Percentiles rank a stretch among this genome's conserved stretches.
Evolutionary conservation across 1,140 invertebrate genomes (phyloP).

Genomic region (Drosophila melanica): DNA sequence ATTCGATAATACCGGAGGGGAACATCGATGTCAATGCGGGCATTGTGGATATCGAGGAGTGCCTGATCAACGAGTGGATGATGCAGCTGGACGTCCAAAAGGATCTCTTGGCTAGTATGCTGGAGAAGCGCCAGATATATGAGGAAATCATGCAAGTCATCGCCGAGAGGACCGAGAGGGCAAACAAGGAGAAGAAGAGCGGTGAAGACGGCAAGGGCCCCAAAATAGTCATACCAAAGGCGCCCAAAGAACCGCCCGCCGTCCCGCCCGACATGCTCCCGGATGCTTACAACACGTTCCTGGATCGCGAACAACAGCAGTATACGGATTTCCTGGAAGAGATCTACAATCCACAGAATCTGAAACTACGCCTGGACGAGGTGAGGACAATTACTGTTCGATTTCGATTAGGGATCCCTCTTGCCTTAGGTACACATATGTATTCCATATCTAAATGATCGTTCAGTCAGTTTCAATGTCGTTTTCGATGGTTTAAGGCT

Average conservation of each 20-base stretch:
- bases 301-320: slow-evolving; percentile 55
- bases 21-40: slow-evolving; percentile 53
- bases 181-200: slow-evolving; percentile 25
- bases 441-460: neutral
- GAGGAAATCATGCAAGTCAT: slow-evolving; percentile 56
- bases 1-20: slow-evolving; percentile 6
- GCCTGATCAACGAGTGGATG: slow-evolving; percentile 61
- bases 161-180: slow-evolving; percentile 33
- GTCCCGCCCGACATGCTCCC: slow-evolving; percentile 50
- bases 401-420: too few species aligned
- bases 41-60: slow-evolving; percentile 52
- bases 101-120: slow-evolving; percentile 41
- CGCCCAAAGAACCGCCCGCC: slow-evolving; percentile 41
- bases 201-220: neutral
- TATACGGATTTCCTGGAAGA: slow-evolving; percentile 54
- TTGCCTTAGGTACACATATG: neutral
- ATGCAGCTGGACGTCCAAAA: slow-evolving; percentile 55
- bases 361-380: slow-evolving; percentile 49
- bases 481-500: too few species aligned
- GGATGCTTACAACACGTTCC: slow-evolving; percentile 45
- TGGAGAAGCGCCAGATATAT: slow-evolving; percentile 38
- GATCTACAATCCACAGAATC: slow-evolving; percentile 52
- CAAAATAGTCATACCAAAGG: slow-evolving; percentile 52
- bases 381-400: slow-evolving; percentile 19
- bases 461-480: neutral